Evolutionary conservation across 2,113 vertebrate species (phyloP), one percentile per base, ranked within the genome.

Genomic region (Platichthys stellatus): DNA sequence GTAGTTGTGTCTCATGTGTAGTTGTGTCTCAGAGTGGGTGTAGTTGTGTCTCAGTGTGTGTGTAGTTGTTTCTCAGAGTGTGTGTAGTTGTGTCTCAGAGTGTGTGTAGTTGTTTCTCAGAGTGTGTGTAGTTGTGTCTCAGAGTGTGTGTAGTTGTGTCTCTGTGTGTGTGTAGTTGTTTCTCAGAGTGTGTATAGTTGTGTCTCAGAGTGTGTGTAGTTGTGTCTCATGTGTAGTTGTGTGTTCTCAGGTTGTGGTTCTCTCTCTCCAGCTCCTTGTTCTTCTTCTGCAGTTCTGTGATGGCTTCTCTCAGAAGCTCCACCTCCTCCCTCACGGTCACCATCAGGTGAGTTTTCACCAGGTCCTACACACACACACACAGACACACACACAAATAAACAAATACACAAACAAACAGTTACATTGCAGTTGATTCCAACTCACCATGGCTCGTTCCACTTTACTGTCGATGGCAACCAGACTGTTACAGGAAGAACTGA

Each of bases 401-500:
- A 6, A 31, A 31, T 31, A 31, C 31, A 31, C 31, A 6, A 31
- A 31, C 31, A 31, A 31, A 31, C 6, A 31, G 6, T 31, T 31
- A 7, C 31, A 31, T 31, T 31, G 31, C 31, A 31, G 31, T 31
- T 26, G 23, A 45, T 40, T 38, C 21, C 24, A 3, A 80, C 95
- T 95, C 90, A 96, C 95, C 95, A 96, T 95, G 58, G 94, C 95
- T 82, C 95, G 94, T 64, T 95, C 94, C 0, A 96, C 96, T 90
- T 95, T 96, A 92, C 94, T 95, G 91, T 96, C 95, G 5, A 96
- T 95, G 84, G 94, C 90, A 1, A 93, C 82, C 87, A 94, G 89
- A 80, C 92, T 91, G 85, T 78, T 93, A 77, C 89, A 90, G 74
- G 94, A 92, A 35, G 90, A 78, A 61, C 95, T 95, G 86, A 38